Evolutionary conservation across 2,797 vertebrate species (phyloP).

Genomic region (Clarias platycephalus): DNA sequence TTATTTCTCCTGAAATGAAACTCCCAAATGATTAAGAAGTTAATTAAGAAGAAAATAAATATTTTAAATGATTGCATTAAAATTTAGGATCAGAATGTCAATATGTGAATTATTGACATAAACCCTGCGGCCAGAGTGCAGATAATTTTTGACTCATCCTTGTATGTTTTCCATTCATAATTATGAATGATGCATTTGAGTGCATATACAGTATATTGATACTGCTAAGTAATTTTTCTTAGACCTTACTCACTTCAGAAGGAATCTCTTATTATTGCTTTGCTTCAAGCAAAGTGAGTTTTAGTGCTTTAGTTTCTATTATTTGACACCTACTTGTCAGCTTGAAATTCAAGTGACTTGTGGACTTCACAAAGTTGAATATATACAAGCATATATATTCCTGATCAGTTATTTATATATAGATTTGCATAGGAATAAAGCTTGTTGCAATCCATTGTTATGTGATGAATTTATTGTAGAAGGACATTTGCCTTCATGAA

Average conservation of each 20-base stretch:
- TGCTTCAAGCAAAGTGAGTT: slow-evolving; percentile 19
- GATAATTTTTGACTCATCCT: too few species aligned
- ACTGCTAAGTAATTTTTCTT: slow-evolving; percentile 15
- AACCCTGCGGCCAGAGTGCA: too few species aligned
- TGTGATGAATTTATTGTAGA: not conserved
- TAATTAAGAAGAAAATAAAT: slow-evolving; percentile 12
- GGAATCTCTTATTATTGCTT: slow-evolving; percentile 18
- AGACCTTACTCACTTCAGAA: slow-evolving; percentile 4
- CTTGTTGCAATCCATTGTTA: not conserved
- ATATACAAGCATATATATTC: slow-evolving; percentile 7
- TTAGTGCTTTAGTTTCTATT: not conserved
- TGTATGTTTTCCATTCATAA: not conserved
- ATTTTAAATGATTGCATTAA: slow-evolving; percentile 17
- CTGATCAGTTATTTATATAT: not conserved
- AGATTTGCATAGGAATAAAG: not conserved
- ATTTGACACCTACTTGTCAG: not conserved
- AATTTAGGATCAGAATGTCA: slow-evolving; percentile 14
- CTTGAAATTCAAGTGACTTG: slow-evolving; percentile 6
- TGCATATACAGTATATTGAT: not conserved
- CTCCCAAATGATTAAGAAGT: slow-evolving; percentile 6
- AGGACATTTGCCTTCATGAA: slow-evolving; percentile 2
- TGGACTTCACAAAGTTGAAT: not conserved
- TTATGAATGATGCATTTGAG: not conserved
- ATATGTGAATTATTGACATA: not conserved
- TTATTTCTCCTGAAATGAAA: not conserved